Conservation (phyloP, 1,140 invertebrate species). For the Lasioglossum baleicum region DNA sequence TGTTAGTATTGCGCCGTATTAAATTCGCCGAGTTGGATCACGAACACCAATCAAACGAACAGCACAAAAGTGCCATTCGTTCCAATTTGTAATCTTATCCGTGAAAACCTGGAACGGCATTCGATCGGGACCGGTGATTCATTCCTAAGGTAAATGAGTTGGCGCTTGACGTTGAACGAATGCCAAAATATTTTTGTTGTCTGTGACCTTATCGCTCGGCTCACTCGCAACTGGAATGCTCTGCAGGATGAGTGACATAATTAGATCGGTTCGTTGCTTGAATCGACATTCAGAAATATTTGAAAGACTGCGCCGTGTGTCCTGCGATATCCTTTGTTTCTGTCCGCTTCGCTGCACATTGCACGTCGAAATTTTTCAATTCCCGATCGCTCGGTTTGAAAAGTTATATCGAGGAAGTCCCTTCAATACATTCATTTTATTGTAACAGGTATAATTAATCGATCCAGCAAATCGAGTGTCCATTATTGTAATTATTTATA, state of each 20-base stretch:
- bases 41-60: neutral
- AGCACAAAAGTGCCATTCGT: neutral
- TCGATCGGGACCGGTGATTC: neutral
- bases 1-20: too few species aligned
- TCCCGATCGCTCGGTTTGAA: too few species aligned
- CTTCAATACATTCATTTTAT: too few species aligned
- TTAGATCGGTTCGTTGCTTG: neutral
- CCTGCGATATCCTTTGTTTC: neutral
- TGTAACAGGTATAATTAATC: too few species aligned
- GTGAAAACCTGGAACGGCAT: neutral
- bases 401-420: too few species aligned
- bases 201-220: neutral
- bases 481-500: too few species aligned
- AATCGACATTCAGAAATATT: neutral
- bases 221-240: neutral
- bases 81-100: neutral
- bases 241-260: neutral
- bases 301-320: neutral
- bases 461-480: too few species aligned
- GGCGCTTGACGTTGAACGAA: constrained; percentile 9
- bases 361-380: too few species aligned
- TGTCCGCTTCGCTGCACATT: neutral
- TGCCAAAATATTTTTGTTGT: neutral
- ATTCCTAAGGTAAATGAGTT: constrained; percentile 3
- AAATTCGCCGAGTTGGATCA: neutral